Evolutionary conservation across 1,140 invertebrate species (phyloP).

Genomic region (Lineus longissimus): DNA sequence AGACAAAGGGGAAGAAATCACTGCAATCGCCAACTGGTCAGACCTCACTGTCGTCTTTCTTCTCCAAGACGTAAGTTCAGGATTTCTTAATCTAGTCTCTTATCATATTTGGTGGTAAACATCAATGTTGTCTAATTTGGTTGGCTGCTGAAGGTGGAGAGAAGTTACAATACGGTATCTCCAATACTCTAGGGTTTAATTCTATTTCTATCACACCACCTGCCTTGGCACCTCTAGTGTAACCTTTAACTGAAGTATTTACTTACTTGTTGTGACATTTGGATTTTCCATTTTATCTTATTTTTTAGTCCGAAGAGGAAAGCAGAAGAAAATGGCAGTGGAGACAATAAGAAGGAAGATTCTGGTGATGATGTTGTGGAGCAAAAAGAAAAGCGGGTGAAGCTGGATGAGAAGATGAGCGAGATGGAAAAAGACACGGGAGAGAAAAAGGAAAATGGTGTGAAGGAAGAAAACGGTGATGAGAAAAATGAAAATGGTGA

Average conservation of each 20-base stretch:
- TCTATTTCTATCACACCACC: too few species aligned
- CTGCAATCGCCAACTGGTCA: neutral
- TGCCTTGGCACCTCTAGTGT: too few species aligned
- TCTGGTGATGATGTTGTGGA: neutral
- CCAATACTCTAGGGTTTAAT: too few species aligned
- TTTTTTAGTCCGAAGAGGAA: neutral
- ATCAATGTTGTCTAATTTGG: neutral
- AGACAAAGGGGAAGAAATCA: neutral
- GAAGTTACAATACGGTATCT: too few species aligned
- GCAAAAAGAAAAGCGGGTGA: neutral
- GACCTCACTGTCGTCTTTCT: neutral
- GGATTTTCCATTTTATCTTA: too few species aligned
- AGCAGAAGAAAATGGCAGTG: neutral
- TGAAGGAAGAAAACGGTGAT: conserved; percentile 2
- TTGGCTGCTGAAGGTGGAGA: too few species aligned
- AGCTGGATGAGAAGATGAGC: neutral
- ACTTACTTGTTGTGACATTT: too few species aligned
- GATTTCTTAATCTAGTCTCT: neutral
- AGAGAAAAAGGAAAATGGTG: conserved; percentile 6
- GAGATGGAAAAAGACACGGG: conserved; percentile 6
- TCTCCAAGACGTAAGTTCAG: neutral
- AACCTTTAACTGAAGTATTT: too few species aligned
- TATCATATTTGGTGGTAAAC: neutral
- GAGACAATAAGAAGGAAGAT: too few species aligned
- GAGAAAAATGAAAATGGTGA: conserved; percentile 10